Base-by-base conservation (phyloP, 2,113 vertebrate genomes). In the Poecilia latipinna region DNA sequence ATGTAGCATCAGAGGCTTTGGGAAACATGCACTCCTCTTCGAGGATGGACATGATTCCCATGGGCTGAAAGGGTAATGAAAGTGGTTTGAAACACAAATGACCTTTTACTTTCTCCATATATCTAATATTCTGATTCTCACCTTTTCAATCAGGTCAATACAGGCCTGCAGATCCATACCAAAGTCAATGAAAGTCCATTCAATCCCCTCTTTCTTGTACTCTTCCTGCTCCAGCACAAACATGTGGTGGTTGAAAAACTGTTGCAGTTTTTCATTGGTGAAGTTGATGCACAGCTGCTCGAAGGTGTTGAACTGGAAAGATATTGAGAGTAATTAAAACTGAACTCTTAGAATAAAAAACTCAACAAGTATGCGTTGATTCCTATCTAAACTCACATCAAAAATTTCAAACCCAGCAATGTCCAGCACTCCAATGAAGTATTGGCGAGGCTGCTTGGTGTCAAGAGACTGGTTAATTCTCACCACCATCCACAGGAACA, bases 71-170 rank as follows among this genome's bases (percentile, higher is more conserved):
- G 3, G 0, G 24, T 3, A n/a, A 57, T n/a, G 11, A 8, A 17
- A 57, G 51, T 57, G 51, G 24, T 57, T 57, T 17, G 32, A 12
- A 19, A 48, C 17, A 57, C 2, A 74, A 37, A 66, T 26, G 17
- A 29, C 22, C 42, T 31, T 44, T 17, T 0, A 32, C 80, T 11
- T n/a, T 57, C 1, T 57, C 24, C 7, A n/a, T 57, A 10, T 10
- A 0, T 57, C n/a, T 57, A 22, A 57, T 57, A n/a, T 3, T 57
- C 51, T 57, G 51, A 10, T 57, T 10, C 51, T 72, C 70, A 96
- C 95, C 95, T 96, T 96, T 83, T 96, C 95, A 84, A 96, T 95
- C 44, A 96, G 93, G 82, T 96, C 94, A 26, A 95, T 95, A 74
- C 96, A 96, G 80, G 95, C 96, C 79, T 96, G 94, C 61, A 96